Conservation (phyloP, 2,888 invertebrate species). For the Cantharis flavilabris region DNA sequence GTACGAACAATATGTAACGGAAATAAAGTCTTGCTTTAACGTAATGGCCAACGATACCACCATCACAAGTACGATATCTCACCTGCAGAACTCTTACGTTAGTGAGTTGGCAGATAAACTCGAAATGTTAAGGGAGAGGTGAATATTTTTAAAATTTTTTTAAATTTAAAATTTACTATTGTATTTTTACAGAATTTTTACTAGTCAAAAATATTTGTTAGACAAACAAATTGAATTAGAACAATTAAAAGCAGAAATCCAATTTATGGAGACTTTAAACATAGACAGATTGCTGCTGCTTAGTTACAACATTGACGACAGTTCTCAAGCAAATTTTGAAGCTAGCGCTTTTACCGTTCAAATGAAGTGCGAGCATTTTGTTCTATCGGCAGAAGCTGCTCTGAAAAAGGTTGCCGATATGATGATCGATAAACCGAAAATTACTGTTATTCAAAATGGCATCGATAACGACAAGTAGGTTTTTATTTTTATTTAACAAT, state of each 20-base stretch:
- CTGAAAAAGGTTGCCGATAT: not conserved
- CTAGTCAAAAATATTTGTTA: constrained; percentile 63
- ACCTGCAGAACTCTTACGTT: not conserved
- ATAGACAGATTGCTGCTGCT: constrained; percentile 24
- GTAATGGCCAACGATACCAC: not conserved
- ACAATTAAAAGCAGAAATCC: constrained; percentile 60
- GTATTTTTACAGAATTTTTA: constrained; percentile 58
- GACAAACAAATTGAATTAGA: constrained; percentile 60
- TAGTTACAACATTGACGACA: constrained; percentile 14
- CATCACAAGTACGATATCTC: not conserved
- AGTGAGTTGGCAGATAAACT: not conserved
- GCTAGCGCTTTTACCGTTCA: constrained; percentile 10
- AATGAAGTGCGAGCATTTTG: not conserved
- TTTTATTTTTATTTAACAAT: not conserved
- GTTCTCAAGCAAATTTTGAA: constrained; percentile 7
- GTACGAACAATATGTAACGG: constrained; percentile 1
- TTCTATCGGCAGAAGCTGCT: not conserved
- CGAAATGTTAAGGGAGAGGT: constrained; percentile 12
- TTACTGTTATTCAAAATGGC: not conserved
- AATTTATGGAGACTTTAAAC: constrained; percentile 50
- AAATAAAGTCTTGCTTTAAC: constrained; percentile 8
- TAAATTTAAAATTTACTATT: too few species aligned
- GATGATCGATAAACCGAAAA: constrained; percentile 7
- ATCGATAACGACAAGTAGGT: constrained; percentile 3
- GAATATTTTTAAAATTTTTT: not conserved